phyloP scores from a whole-genome alignment of 2,113 vertebrate species.

The Pterocles orientalis region DNA sequence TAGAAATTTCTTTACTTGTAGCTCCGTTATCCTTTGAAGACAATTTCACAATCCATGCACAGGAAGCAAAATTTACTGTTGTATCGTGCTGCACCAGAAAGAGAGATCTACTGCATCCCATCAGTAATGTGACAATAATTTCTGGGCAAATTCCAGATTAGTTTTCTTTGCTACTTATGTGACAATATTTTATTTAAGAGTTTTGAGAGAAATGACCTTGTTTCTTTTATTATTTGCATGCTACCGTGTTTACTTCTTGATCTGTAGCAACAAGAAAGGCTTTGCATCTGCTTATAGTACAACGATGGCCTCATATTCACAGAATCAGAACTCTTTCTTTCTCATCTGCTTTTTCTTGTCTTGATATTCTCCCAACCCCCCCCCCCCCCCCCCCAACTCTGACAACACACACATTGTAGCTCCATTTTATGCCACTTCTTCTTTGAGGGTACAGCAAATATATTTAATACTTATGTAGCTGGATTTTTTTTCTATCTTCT shows the following conservation, averaged over 20 bases:
- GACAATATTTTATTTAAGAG: background rate
- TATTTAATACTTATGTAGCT: background rate
- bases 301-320: background rate
- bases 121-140: background rate
- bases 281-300: background rate
- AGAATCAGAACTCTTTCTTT: background rate
- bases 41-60: background rate
- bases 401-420: background rate
- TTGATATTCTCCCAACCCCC: background rate
- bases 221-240: background rate
- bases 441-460: background rate
- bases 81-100: background rate
- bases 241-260: background rate
- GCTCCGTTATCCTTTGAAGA: background rate
- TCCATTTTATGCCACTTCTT: background rate
- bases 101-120: background rate
- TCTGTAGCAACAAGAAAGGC: background rate
- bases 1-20: background rate
- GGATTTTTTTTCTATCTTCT: background rate
- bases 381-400: fast-evolving
- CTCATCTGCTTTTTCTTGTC: background rate
- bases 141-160: background rate
- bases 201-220: background rate
- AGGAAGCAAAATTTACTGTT: background rate
- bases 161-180: background rate